Percentiles rank a stretch among this genome's conserved stretches.
phyloP scores from a whole-genome alignment of 2,113 vertebrate species.

The Rhadina sibilatrix region DNA sequence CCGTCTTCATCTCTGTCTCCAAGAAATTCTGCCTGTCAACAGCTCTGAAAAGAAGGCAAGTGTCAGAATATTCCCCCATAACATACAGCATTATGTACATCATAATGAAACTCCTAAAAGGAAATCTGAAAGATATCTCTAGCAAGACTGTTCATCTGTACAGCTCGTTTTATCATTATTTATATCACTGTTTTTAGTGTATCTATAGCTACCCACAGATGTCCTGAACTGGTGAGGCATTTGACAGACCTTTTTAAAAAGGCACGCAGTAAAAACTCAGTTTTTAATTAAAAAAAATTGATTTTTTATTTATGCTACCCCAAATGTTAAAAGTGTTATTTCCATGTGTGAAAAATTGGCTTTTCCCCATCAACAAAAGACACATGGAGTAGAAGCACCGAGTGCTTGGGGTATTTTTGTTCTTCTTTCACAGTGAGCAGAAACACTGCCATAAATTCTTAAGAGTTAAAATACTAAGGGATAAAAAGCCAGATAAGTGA shows the following conservation, averaged over 20 bases:
- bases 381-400: neutral
- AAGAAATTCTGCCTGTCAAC: constrained; percentile 82
- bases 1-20: constrained; percentile 83
- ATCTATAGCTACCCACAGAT: neutral
- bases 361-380: neutral
- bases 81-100: neutral
- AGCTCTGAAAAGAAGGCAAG: constrained; percentile 73
- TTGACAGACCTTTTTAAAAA: neutral
- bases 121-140: neutral
- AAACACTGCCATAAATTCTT: neutral
- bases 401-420: neutral
- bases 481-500: neutral
- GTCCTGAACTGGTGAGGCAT: neutral
- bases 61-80: neutral
- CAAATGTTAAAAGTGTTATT: neutral
- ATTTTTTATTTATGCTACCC: neutral
- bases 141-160: neutral
- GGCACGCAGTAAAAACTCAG: neutral
- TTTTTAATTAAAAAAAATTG: neutral
- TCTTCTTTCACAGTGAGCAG: neutral
- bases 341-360: neutral
- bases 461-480: neutral
- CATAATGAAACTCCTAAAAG: neutral
- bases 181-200: neutral
- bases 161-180: neutral